Percentiles rank a stretch among this genome's conserved stretches.
Conservation (phyloP, 2,888 invertebrate species). For the Acrobasis consociella region DNA sequence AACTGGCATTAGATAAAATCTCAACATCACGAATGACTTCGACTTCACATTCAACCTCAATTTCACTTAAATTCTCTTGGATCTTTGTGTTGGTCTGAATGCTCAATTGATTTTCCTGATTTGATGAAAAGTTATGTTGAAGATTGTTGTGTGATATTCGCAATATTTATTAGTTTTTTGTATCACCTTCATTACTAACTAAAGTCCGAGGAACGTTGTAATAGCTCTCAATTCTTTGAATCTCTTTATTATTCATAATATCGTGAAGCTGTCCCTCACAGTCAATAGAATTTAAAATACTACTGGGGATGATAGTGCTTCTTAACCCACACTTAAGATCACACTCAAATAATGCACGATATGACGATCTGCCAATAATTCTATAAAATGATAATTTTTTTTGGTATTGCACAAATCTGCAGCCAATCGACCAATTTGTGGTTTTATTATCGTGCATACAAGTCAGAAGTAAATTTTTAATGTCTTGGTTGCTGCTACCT, state of each 20-base stretch:
- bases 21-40: too few relatives aligned
- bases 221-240: too few relatives aligned
- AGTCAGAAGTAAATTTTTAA: neutral
- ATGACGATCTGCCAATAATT: constrained; percentile 1
- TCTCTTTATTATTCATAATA: neutral
- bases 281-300: neutral
- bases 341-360: neutral
- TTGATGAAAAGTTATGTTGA: too few relatives aligned
- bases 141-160: too few relatives aligned
- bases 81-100: too few relatives aligned
- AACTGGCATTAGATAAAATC: neutral
- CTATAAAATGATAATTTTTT: constrained; percentile 1
- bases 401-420: neutral
- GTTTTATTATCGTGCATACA: neutral
- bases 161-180: too few relatives aligned
- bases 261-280: neutral
- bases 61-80: neutral
- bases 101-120: too few relatives aligned
- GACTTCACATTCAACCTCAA: too few relatives aligned
- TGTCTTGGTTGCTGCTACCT: neutral
- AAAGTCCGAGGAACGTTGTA: too few relatives aligned
- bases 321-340: neutral
- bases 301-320: neutral
- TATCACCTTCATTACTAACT: too few relatives aligned
- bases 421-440: neutral